A percentile compares a stretch with the other conserved stretches of the same genome.
phyloP scores from a whole-genome alignment of 2,888 invertebrate genomes.

The Drosophila kokeensis region DNA sequence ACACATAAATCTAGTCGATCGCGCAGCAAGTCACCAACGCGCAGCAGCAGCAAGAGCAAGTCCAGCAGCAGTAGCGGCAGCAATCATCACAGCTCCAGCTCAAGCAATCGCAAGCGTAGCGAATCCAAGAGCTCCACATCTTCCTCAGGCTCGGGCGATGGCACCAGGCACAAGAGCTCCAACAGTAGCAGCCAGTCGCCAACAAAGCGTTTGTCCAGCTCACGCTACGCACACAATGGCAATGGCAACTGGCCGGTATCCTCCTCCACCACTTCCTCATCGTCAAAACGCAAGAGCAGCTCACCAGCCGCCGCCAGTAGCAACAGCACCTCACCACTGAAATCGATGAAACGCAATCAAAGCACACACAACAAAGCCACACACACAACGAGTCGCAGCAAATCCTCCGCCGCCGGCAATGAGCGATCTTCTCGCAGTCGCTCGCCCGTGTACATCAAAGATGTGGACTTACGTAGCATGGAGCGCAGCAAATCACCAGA shows the following conservation, averaged over 20 bases:
- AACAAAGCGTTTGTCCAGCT: slow-evolving; percentile 46
- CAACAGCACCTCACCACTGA: slow-evolving; percentile 23
- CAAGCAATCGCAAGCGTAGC: slow-evolving; percentile 76
- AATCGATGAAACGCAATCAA: slow-evolving; percentile 58
- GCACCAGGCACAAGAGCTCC: slow-evolving; percentile 60
- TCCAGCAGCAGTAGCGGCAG: slow-evolving; percentile 62
- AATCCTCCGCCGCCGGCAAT: slow-evolving; percentile 38
- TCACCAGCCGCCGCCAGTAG: slow-evolving; percentile 76
- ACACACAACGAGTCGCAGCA: slow-evolving; percentile 38
- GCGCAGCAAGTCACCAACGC: slow-evolving; percentile 81
- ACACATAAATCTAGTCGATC: slow-evolving; percentile 71
- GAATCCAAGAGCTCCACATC: slow-evolving; percentile 81
- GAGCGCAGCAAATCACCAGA: slow-evolving; percentile 64
- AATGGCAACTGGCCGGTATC: slow-evolving; percentile 60
- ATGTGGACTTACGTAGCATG: slow-evolving; percentile 77
- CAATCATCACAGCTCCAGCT: slow-evolving; percentile 51
- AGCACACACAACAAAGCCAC: slow-evolving; percentile 58
- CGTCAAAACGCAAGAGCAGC: slow-evolving; percentile 75
- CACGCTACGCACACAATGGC: slow-evolving; percentile 61
- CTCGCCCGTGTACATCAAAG: slow-evolving; percentile 77
- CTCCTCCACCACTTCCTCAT: slow-evolving; percentile 2
- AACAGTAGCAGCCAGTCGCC: slow-evolving; percentile 47
- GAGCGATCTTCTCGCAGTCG: slow-evolving; percentile 79
- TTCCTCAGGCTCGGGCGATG: slow-evolving; percentile 62
- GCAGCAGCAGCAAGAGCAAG: slow-evolving; percentile 51